phyloP scores from a whole-genome alignment of 2,888 invertebrate genomes.

The Octodonta nipae region DNA sequence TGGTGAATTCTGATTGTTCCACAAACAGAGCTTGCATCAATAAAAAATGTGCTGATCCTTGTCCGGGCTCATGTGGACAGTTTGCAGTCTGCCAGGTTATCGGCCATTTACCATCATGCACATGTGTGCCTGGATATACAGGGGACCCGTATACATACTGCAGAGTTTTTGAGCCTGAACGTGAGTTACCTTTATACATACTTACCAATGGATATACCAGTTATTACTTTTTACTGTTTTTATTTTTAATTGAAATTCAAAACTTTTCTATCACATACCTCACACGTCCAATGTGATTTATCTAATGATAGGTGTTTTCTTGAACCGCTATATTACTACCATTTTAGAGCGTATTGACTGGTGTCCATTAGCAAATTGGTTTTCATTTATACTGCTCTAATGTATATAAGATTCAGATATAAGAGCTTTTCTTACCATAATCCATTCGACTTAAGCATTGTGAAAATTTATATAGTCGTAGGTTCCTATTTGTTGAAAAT shows the following conservation, averaged over 20 bases:
- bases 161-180: constrained; percentile 15
- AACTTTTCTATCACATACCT: background rate
- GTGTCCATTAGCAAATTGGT: too few species aligned
- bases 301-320: too few species aligned
- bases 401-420: too few species aligned
- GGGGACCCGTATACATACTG: constrained; percentile 36
- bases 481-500: too few species aligned
- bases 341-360: too few species aligned
- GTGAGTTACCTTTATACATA: too few species aligned
- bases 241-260: background rate
- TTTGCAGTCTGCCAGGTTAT: constrained; percentile 48
- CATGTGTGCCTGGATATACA: constrained; percentile 54
- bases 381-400: too few species aligned
- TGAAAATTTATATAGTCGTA: too few species aligned
- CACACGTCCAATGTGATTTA: background rate
- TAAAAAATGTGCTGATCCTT: constrained; percentile 45
- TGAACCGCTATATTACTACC: too few species aligned
- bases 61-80: constrained; percentile 50
- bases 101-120: constrained; percentile 43
- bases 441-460: too few species aligned
- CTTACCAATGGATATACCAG: too few species aligned
- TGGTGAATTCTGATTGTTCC: constrained; percentile 43
- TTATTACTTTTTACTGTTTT: background rate
- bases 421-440: too few species aligned
- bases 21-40: constrained; percentile 42